Base-by-base conservation (phyloP, 30 jellyfish, hydroid and myxozoan species). In the Sanderia malayensis region DNA sequence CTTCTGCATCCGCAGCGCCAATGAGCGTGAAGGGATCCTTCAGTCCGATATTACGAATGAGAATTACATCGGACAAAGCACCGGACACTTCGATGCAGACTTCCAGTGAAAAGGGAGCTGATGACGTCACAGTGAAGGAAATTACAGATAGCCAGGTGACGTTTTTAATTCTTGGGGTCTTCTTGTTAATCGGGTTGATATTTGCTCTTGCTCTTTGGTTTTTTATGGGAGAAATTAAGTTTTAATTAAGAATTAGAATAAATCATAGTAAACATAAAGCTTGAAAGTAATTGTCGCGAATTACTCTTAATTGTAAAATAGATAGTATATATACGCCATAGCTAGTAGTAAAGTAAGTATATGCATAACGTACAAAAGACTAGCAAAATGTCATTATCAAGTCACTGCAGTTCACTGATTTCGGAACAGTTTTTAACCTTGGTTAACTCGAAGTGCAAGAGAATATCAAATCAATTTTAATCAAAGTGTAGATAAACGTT, bases 81-180 rank as follows among this genome's bases (percentile, higher is more conserved):
- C 61, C 71, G 59, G 94, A 66, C 58, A 83, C 31, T 7, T 13
- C 67, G 23, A 85, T 31, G 30, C 83, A 72, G 47, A 74, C 79
- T 27, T 76, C 46, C 19, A 55, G 24, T 18, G 73, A 45, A 2
- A 76, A 53, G 49, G 58, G 9, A 0, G 67, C 70, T n/a, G 83
- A 46, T 26, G 88, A 85, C 19, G 67, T 46, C 1, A 53, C 52
- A 22, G 64, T 33, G 49, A 67, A 32, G 28, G 81, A 61, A 32
- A 58, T 93, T 63, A 53, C 96, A 18, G 99, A 93, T 70, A 83
- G 95, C 1, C 96, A 86, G 46, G 84, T 93, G 49, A 94, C 99
- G 13, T 68, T 93, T 27, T 45, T 80, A 21, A 79, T 93, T 22
- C 77, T 93, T 29, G 94, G 93, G 22, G 27, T 46, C 25, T 93